Conservation (phyloP, 2,113 vertebrate species). For the Solea solea region DNA sequence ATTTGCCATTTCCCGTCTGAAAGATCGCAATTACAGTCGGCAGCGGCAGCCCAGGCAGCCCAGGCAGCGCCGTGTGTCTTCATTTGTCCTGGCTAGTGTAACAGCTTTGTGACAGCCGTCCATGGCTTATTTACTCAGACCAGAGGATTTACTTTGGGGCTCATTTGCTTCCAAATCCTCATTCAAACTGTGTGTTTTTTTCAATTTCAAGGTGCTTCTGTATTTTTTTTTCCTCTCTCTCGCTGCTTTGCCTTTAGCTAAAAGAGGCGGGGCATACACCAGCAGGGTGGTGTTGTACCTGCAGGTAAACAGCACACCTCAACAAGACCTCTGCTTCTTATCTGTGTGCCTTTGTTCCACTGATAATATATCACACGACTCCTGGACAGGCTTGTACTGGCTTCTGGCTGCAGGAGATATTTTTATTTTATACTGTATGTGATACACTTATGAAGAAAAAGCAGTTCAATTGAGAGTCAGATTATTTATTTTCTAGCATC, state of each 20-base stretch:
- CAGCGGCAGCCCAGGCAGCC: slow-evolving; percentile 54
- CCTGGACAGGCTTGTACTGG: neutral
- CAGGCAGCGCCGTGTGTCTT: slow-evolving; percentile 57
- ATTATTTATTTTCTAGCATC: slow-evolving; percentile 21
- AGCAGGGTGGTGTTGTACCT: slow-evolving; percentile 34
- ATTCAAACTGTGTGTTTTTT: slow-evolving; percentile 30
- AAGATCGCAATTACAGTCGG: slow-evolving; percentile 75
- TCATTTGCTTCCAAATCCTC: slow-evolving; percentile 51
- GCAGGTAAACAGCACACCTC: slow-evolving; percentile 33
- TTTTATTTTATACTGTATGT: neutral
- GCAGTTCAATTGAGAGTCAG: slow-evolving; percentile 6
- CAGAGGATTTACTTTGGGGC: slow-evolving; percentile 26
- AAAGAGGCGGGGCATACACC: slow-evolving; percentile 1
- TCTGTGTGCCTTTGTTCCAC: slow-evolving; percentile 33
- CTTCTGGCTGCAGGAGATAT: slow-evolving; percentile 1
- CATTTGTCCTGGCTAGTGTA: slow-evolving; percentile 69
- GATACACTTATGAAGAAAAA: slow-evolving; percentile 4
- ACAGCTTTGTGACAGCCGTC: slow-evolving; percentile 60
- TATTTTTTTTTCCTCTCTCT: neutral
- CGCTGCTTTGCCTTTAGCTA: slow-evolving; percentile 13
- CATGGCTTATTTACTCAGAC: slow-evolving; percentile 73
- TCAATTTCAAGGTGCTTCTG: slow-evolving; percentile 39
- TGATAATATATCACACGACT: slow-evolving; percentile 38
- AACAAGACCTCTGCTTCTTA: slow-evolving; percentile 45
- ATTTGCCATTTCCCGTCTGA: slow-evolving; percentile 79